Evolutionary conservation across 2,888 invertebrate species (phyloP).

Genomic region (Dynastes hyllus): DNA sequence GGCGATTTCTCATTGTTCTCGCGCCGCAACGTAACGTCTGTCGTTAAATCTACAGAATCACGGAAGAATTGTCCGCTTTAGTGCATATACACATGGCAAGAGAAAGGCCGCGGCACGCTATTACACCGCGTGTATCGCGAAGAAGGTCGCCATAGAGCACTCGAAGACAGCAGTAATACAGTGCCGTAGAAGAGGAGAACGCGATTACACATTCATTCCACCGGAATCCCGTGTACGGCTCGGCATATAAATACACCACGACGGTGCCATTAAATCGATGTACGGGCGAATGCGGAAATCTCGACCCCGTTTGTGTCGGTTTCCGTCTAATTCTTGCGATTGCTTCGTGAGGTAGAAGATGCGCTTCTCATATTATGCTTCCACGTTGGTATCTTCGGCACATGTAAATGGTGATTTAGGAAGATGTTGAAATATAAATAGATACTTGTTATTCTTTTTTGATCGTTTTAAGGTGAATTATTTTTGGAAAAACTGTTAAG

Average conservation of each 20-base stretch:
- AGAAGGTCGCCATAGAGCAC: background rate
- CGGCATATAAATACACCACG: constrained; percentile 1
- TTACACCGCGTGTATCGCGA: constrained; percentile 1
- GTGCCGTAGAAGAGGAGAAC: background rate
- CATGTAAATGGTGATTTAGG: no score
- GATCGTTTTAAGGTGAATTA: no score
- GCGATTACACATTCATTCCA: constrained; percentile 5
- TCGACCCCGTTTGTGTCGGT: background rate
- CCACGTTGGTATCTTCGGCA: background rate
- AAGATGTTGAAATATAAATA: no score
- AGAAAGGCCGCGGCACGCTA: background rate
- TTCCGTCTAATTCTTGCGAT: constrained; percentile 15
- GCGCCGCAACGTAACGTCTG: background rate
- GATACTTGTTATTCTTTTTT: no score
- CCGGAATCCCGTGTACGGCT: constrained; percentile 3
- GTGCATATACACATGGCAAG: background rate
- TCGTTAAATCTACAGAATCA: constrained; percentile 1
- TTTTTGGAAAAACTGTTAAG: no score
- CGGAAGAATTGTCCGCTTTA: background rate
- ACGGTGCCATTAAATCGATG: constrained; percentile 12
- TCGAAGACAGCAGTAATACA: background rate
- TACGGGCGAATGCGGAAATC: constrained; percentile 22
- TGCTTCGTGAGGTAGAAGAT: background rate
- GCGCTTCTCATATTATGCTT: constrained; percentile 5
- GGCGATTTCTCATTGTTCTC: constrained; percentile 18